These are phyloP conservation scores for Sminthurinus aureus DNA, from an alignment of 2,888 invertebrate species.

Conservation along the genomic window DNA sequence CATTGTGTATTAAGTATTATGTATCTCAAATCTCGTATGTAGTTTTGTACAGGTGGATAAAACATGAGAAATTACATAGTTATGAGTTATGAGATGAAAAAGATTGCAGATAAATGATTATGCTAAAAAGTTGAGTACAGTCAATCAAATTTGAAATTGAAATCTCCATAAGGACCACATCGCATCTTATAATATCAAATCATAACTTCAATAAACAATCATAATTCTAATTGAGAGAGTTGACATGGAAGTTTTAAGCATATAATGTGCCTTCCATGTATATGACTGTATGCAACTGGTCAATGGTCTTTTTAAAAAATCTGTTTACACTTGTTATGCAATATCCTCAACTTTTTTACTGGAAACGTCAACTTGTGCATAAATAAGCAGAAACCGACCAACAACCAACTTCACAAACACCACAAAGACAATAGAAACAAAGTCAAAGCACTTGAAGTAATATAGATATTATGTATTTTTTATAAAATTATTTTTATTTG, in stretches of 20 bases:
- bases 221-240: background rate
- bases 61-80: no score
- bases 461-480: no score
- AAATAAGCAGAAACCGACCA: no score
- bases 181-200: background rate
- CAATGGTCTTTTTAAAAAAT: background rate
- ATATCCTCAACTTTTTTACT: background rate
- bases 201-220: constrained; percentile 1
- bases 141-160: background rate
- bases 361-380: no score
- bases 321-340: background rate
- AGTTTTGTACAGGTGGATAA: no score
- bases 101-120: background rate
- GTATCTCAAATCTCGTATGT: no score
- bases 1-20: no score
- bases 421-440: no score
- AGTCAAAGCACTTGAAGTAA: no score
- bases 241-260: background rate
- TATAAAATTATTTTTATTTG: no score
- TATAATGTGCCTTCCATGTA: background rate
- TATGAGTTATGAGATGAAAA: no score
- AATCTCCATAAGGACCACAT: background rate
- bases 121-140: background rate
- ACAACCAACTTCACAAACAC: no score
- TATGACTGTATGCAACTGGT: background rate